Base-by-base conservation (phyloP, 2,797 vertebrate genomes). In the Etheostoma nigrum region DNA sequence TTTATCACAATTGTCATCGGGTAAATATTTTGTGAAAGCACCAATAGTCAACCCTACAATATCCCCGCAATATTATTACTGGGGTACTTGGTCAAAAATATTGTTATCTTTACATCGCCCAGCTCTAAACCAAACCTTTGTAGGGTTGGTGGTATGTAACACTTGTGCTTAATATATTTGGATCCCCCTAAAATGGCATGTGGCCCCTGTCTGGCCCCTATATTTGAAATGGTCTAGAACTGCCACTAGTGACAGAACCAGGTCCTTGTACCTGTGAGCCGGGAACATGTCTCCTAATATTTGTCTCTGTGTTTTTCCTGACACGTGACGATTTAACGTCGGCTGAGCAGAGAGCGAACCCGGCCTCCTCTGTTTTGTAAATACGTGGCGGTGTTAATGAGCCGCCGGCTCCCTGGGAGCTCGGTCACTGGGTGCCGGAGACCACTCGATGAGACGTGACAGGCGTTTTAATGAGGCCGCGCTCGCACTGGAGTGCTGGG, bases 311-410 rank as follows among this genome's bases (percentile, higher is more conserved):
- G 30, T 16, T 60, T 18, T 66, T 59, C 44, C 60, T 49, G 63
- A 69, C 73, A 57, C 25, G 15, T 53, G 76, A 76, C 42, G 49
- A 49, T 69, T 53, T 54, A 4, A 23, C 33, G 62, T 71, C 2
- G 66, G 65, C 36, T 18, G 23, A 44, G 67, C 59, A 79, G 78
- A 95, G 84, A 88, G 94, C 91, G 89, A 84, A 83, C 75, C 78
- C 33, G 21, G 11, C 6, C 1, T 23, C 19, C 87, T 93, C 84
- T 95, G 96, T 95, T 40, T 96, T 95, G 96, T 97, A 96, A 97
- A 97, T 96, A 95, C 94, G 94, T 94, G 93, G 93, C 15, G 9
- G 62, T 91, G 90, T 94, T 97, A 97, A 97, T 96, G 95, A 97
- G 95, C 95, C 65, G 72, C 48, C 54, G 7, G 63, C 82, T 88